Percentiles rank a stretch among this genome's conserved stretches.
phyloP scores from a whole-genome alignment of 2,888 invertebrate species.

The Charanyca ferruginea region DNA sequence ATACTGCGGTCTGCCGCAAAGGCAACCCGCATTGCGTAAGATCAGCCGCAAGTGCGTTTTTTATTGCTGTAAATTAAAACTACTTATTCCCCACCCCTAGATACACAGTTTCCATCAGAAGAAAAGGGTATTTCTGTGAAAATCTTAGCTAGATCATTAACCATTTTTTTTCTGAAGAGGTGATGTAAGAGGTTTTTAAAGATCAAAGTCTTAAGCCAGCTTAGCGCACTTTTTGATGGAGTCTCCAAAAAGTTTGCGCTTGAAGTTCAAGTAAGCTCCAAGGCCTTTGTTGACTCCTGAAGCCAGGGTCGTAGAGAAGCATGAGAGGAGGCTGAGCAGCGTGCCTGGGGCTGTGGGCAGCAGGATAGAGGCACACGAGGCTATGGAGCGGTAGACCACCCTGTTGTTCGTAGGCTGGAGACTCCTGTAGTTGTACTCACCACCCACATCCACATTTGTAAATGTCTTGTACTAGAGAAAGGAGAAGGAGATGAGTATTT shows the following conservation, averaged over 20 bases:
- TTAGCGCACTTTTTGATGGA: conserved; percentile 64
- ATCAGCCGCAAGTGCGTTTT: no score
- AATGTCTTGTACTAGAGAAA: conserved; percentile 79
- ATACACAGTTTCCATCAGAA: no score
- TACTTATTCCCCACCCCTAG: no score
- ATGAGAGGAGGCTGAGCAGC: conserved; percentile 72
- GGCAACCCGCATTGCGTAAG: no score
- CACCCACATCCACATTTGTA: conserved; percentile 80
- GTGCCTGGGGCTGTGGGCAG: conserved; percentile 71
- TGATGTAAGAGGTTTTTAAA: not conserved
- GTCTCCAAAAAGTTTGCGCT: conserved; percentile 75
- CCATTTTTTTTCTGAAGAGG: not conserved
- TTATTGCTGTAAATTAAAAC: no score
- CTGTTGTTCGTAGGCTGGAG: conserved; percentile 81
- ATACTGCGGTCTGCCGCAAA: no score
- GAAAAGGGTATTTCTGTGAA: not conserved
- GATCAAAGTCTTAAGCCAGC: conserved; percentile 10
- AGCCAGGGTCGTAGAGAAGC: conserved; percentile 71
- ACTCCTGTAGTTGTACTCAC: conserved; percentile 86
- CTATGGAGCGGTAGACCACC: conserved; percentile 80
- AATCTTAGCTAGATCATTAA: not conserved
- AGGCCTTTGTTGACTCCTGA: conserved; percentile 72
- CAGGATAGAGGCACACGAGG: conserved; percentile 74
- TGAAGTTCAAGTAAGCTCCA: conserved; percentile 75
- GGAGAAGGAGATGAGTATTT: not conserved